Evolutionary conservation across 2,888 invertebrate genomes (phyloP), one percentile per base, ranked within the genome.

Genomic region (Caenorhabditis imperialis): DNA sequence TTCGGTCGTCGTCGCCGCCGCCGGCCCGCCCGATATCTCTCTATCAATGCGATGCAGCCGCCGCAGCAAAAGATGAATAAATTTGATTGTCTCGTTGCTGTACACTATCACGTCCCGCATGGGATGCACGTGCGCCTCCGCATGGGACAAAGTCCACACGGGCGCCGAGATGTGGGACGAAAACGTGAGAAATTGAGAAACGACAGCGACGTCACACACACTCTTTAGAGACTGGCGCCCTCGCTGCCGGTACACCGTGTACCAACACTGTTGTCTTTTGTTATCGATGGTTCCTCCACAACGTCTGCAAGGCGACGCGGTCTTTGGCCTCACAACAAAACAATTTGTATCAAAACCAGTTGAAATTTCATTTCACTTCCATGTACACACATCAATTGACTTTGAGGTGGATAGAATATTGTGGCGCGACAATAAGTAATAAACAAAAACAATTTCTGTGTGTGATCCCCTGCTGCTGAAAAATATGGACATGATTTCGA

Each of bases 121-220:
- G 75, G 75, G 60, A 53, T 65, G 60, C 75, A 75, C 75, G 75
- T 75, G 75, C 63, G 58, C 10, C 30, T 30, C 30, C 48, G 33
- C 25, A 18, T 51, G 53, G 74, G 75, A 65, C 75, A 75, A 75
- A 75, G 75, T 75, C 75, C 75, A 67, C 38, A 27, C 57, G 67
- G 45, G 44, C 51, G 51, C 10, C 7, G 40, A 57, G 55, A 65
- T 65, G 44, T 33, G 27, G 44, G 35, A 50, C 57, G 37, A 42
- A 65, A 67, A 67, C 50, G 67, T 67, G 67, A 57, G 67, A 67
- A 67, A 67, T 55, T 57, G 50, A 67, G 67, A 67, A 57, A 67
- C 5, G 51, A 38, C 23, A 51, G 37, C 44, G 57, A 67, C 67
- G 67, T 67, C 67, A 62, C 61, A 61, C 33, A 61, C 30, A 30